phyloP scores from a whole-genome alignment of 2,888 invertebrate genomes.

The Graphium colonna region DNA sequence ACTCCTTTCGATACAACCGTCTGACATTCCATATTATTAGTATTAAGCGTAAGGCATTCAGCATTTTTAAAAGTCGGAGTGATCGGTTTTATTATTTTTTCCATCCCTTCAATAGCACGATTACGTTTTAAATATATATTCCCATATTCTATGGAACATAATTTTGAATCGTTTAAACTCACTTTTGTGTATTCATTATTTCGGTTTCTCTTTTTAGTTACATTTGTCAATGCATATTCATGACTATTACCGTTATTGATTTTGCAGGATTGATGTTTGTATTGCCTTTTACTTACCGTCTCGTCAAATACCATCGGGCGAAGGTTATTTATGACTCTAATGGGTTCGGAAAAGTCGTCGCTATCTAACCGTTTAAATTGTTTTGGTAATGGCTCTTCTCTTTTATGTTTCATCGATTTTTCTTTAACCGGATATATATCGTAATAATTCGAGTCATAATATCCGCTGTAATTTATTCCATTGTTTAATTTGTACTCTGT shows the following conservation, averaged over 20 bases:
- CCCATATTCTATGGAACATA: conserved; percentile 47
- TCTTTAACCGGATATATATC: conserved; percentile 66
- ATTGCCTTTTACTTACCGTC: neutral
- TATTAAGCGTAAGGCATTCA: conserved; percentile 39
- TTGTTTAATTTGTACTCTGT: conserved; percentile 26
- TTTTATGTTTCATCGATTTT: conserved; percentile 37
- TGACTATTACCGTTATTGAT: conserved; percentile 16
- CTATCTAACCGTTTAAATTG: conserved; percentile 34
- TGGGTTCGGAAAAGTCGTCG: conserved; percentile 38
- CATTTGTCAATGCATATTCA: conserved; percentile 21
- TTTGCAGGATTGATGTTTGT: conserved; percentile 15
- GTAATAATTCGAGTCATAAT: conserved; percentile 58
- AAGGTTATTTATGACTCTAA: conserved; percentile 33
- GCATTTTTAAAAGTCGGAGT: conserved; percentile 31
- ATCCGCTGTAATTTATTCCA: conserved; percentile 34
- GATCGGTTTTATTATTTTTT: conserved; percentile 26
- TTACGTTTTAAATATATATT: conserved; percentile 41
- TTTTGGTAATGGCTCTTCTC: conserved; percentile 33
- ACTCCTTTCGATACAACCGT: conserved; percentile 36
- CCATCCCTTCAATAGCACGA: conserved; percentile 15
- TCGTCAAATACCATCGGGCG: conserved; percentile 31
- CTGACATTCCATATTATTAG: conserved; percentile 45
- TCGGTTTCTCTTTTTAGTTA: conserved; percentile 15
- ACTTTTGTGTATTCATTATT: conserved; percentile 25
- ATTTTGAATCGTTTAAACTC: conserved; percentile 35